These are phyloP conservation scores for Ornithoptera priamus DNA, from an alignment of 2,888 invertebrate species.

Conservation along the genomic window DNA sequence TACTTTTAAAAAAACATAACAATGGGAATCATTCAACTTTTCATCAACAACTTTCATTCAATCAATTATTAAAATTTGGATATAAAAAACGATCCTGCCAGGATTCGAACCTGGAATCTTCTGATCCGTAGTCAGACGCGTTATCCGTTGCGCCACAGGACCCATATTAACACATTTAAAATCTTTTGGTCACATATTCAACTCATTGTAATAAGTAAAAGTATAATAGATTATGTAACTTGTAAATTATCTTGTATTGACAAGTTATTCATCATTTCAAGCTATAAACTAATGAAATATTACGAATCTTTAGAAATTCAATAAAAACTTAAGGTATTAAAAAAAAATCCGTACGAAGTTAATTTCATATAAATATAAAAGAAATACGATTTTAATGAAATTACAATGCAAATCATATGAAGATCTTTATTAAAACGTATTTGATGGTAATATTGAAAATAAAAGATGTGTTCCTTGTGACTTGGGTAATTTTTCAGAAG, in stretches of 20 bases:
- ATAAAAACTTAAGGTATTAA: too few species aligned
- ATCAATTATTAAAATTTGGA: not conserved
- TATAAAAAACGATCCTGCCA: constrained; percentile 68
- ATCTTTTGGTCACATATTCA: not conserved
- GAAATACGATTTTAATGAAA: too few species aligned
- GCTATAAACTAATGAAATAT: too few species aligned
- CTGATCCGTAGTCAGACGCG: constrained; percentile 86
- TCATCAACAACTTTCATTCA: too few species aligned
- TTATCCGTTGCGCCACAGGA: constrained; percentile 84
- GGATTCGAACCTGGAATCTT: constrained; percentile 84
- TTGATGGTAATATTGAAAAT: not conserved
- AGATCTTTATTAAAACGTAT: not conserved
- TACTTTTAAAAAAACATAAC: not conserved
- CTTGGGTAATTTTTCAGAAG: constrained; percentile 4
- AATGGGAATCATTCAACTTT: not conserved
- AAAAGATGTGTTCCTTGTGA: not conserved
- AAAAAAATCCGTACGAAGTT: too few species aligned
- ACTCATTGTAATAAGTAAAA: not conserved
- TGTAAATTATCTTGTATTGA: too few species aligned
- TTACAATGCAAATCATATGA: not conserved
- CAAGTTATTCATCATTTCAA: too few species aligned
- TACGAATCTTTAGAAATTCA: too few species aligned
- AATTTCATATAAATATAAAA: too few species aligned
- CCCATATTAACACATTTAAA: constrained; percentile 28
- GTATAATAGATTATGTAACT: not conserved